phyloP scores from a whole-genome alignment of 2,888 invertebrate genomes.

The Cyclophora punctaria region DNA sequence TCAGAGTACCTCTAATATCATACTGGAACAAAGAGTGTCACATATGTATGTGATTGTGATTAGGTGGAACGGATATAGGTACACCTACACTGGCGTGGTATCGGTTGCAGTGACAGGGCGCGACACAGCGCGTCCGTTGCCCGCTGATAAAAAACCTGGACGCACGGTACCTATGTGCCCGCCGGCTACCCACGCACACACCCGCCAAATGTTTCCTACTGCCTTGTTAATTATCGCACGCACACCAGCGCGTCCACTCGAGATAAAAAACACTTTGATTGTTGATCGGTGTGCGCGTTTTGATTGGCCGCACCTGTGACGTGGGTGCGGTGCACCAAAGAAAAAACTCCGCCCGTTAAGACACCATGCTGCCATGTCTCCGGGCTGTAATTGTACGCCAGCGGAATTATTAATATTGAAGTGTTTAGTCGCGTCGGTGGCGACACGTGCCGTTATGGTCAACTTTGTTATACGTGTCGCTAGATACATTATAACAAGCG shows the following conservation, averaged over 20 bases:
- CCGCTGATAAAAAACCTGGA: constrained; percentile 52
- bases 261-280: constrained; percentile 33
- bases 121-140: constrained; percentile 48
- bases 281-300: constrained; percentile 33
- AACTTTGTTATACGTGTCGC: too few relatives aligned
- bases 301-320: constrained; percentile 60
- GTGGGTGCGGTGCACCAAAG: constrained; percentile 5
- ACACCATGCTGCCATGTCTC: constrained; percentile 35
- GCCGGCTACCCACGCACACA: constrained; percentile 32
- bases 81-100: constrained; percentile 44
- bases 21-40: too few relatives aligned
- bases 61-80: constrained; percentile 44
- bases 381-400: background rate
- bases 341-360: constrained; percentile 44
- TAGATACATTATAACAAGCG: too few relatives aligned
- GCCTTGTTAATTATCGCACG: constrained; percentile 44
- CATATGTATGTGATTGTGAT: too few relatives aligned
- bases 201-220: constrained; percentile 39
- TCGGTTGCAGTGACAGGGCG: constrained; percentile 43
- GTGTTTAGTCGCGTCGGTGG: constrained; percentile 18
- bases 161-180: too few relatives aligned
- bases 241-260: constrained; percentile 27
- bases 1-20: too few relatives aligned
- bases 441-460: too few relatives aligned
- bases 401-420: constrained; percentile 22